Conservation (phyloP, 2,797 vertebrate genomes). For the Pangasius macronema region DNA sequence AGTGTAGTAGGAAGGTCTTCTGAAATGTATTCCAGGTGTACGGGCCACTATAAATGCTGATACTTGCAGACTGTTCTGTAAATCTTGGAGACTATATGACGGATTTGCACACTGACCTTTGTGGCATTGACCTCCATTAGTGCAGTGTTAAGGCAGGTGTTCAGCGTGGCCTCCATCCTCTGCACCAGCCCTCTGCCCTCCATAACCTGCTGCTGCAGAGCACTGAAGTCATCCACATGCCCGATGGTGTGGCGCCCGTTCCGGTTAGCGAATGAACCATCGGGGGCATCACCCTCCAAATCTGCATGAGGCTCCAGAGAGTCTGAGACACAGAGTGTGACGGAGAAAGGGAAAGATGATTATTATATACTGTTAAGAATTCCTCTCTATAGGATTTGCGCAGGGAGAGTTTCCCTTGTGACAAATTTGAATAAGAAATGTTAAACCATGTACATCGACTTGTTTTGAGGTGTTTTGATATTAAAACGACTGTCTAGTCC, state of each 20-base stretch:
- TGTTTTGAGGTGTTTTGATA: not conserved
- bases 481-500: not conserved
- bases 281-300: slow-evolving; percentile 75
- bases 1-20: not conserved
- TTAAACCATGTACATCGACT: not conserved
- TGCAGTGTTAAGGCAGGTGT: slow-evolving; percentile 65
- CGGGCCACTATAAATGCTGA: not conserved
- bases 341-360: not conserved
- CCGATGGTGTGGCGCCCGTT: slow-evolving; percentile 81
- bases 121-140: slow-evolving; percentile 64
- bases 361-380: not conserved
- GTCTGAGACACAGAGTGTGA: slow-evolving; percentile 54
- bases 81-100: not conserved
- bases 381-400: not conserved
- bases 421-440: not conserved
- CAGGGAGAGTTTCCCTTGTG: not conserved
- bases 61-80: not conserved
- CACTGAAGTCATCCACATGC: slow-evolving; percentile 82
- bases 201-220: slow-evolving; percentile 84
- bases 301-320: slow-evolving; percentile 73
- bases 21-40: not conserved
- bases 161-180: slow-evolving; percentile 77
- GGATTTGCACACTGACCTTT: slow-evolving; percentile 71
- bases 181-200: slow-evolving; percentile 80
- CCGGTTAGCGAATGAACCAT: slow-evolving; percentile 75